A percentile compares a stretch with the other conserved stretches of the same genome.
Conservation (phyloP, 2,888 invertebrate species). For the Antitype chi region DNA sequence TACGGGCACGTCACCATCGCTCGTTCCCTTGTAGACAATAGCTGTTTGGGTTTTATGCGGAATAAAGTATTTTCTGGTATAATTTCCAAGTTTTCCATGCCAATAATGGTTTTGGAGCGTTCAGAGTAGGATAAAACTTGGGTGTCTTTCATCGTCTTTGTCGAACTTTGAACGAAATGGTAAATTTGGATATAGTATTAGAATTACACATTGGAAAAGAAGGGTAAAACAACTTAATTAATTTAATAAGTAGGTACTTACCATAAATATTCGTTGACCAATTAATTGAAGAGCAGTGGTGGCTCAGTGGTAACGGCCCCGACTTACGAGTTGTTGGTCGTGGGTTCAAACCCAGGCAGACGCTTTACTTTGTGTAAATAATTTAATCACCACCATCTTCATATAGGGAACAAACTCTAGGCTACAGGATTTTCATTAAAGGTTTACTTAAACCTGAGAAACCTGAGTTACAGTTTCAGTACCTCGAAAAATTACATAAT, state of each 20-base stretch:
- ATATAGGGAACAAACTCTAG: slow-evolving; percentile 18
- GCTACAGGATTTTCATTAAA: background rate
- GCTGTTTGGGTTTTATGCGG: slow-evolving; percentile 27
- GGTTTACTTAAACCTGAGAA: slow-evolving; percentile 8
- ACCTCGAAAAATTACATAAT: slow-evolving; percentile 31
- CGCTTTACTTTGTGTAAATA: too few relatives aligned
- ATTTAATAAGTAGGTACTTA: background rate
- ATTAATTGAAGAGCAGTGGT: background rate
- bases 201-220: background rate
- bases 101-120: background rate
- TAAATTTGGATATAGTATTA: background rate
- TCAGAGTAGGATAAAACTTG: background rate
- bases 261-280: background rate
- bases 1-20: slow-evolving; percentile 54
- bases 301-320: too few relatives aligned
- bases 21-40: slow-evolving; percentile 32
- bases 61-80: slow-evolving; percentile 18
- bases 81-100: slow-evolving; percentile 8
- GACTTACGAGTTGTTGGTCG: too few relatives aligned
- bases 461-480: slow-evolving; percentile 1
- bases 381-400: background rate
- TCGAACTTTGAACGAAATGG: background rate
- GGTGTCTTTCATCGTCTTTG: background rate
- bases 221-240: background rate
- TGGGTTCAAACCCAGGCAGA: too few relatives aligned